phyloP scores from a whole-genome alignment of 2,797 vertebrate species.

The Pangasius mekongensis region DNA sequence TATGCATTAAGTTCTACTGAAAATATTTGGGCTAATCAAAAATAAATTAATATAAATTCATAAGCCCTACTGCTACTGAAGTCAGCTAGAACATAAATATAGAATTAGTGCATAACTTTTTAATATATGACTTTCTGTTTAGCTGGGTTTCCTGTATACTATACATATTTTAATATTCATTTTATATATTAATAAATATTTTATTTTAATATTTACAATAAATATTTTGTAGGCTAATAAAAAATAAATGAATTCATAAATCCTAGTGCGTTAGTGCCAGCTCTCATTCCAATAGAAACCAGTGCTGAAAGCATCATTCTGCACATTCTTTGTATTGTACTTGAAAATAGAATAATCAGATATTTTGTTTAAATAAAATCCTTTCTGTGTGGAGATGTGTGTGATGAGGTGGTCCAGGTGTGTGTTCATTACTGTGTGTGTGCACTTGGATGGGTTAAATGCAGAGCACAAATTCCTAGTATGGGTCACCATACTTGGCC shows the following conservation, averaged over 20 bases:
- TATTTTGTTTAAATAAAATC: not conserved
- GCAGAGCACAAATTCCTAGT: no score
- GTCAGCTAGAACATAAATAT: not conserved
- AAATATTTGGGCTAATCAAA: not conserved
- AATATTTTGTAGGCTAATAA: not conserved
- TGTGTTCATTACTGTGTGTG: no score
- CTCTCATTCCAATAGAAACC: no score
- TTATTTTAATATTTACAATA: no score
- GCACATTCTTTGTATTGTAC: not conserved
- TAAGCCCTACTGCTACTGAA: not conserved
- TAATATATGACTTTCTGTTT: not conserved
- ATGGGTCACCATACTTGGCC: no score
- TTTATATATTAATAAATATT: no score
- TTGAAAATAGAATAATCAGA: not conserved
- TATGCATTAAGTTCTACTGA: not conserved
- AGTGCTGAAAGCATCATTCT: not conserved
- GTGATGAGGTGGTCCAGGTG: no score
- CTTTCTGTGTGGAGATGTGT: no score
- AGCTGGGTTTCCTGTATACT: no score
- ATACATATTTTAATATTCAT: not conserved
- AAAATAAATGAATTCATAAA: no score
- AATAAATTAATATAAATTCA: not conserved
- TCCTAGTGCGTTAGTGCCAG: no score
- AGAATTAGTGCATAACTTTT: not conserved
- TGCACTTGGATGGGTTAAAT: no score